Evolutionary conservation across 2,888 invertebrate genomes (phyloP).

Genomic region (Phalangium opilio): DNA sequence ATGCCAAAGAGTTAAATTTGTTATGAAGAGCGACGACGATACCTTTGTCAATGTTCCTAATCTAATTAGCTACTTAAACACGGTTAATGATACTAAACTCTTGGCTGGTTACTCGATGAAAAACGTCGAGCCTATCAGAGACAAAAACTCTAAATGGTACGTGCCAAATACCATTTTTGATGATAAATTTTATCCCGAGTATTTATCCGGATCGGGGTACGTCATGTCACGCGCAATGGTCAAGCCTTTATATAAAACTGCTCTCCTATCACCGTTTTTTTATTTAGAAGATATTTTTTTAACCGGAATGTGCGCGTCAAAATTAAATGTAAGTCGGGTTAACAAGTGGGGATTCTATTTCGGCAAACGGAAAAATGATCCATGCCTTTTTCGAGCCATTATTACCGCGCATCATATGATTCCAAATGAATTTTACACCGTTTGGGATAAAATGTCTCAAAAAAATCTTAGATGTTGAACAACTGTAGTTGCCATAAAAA

Average conservation of each 20-base stretch:
- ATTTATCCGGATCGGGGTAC: constrained; percentile 22
- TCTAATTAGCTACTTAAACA: constrained; percentile 10
- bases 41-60: constrained; percentile 18
- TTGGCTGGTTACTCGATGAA: constrained; percentile 20
- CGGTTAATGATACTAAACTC: constrained; percentile 7
- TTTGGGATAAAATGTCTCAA: constrained; percentile 5
- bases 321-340: constrained; percentile 11
- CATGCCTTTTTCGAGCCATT: constrained; percentile 14
- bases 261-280: constrained; percentile 15
- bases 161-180: constrained; percentile 18
- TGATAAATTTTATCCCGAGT: constrained; percentile 19
- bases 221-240: constrained; percentile 17
- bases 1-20: constrained; percentile 8
- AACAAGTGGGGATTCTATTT: constrained; percentile 18
- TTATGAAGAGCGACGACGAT: constrained; percentile 19
- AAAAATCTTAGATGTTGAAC: too few species aligned
- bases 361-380: constrained; percentile 17
- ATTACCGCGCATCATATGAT: constrained; percentile 18
- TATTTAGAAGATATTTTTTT: constrained; percentile 19
- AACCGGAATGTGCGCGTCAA: constrained; percentile 16
- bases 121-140: constrained; percentile 19
- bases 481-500: too few species aligned
- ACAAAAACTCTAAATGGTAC: constrained; percentile 20
- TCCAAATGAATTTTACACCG: constrained; percentile 11
- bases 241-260: constrained; percentile 12